Evolutionary conservation across 1,140 invertebrate genomes (phyloP), one percentile per base, ranked within the genome.

Genomic region (Plectrocnemia conspersa): DNA sequence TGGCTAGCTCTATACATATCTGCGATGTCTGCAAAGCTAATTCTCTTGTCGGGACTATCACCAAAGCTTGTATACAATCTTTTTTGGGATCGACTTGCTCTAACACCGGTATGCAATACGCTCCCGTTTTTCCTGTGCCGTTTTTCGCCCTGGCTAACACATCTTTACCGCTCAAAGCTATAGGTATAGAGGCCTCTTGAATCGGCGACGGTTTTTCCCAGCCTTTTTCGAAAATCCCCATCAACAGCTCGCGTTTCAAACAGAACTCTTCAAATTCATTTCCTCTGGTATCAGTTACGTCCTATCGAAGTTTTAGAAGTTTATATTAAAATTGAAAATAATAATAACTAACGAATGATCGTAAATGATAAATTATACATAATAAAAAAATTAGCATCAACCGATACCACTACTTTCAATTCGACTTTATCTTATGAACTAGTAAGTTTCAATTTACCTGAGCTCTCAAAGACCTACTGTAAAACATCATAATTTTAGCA

Each of bases 181-280:
- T 93, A 52, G 96, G 96, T 77, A 99, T 99, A 70, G 93, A 94
- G 64, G 93, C 92, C 82, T 97, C 94, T 81, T 99, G 97, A 79
- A 99, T 99, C 18, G 97, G 97, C 60, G 93, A 98, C 42, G 97
- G 97, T 71, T 93, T 93, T 71, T 99, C 97, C 97, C 97, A 99
- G 40, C 97, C 97, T 78, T 99, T 99, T 73, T 99, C 97, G 75
- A 98, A 99, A 69, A 99, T 98, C 61, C 97, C 97, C 96, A 99
- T 99, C 54, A 99, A 77, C 63, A 99, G 79, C 77, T 97, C 92
- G 66, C 97, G 80, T 75, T 95, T 96, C 52, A 99, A 78, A 74
- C 96, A 98, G 77, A 97, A 99, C 73, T 99, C 96, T 81, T 99
- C 97, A 81, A 99, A 99, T 73, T 98, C 96, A 79, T 97, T 98